Evolutionary conservation across 2,113 vertebrate genomes (phyloP).

Genomic region (Cheilinus undulatus): DNA sequence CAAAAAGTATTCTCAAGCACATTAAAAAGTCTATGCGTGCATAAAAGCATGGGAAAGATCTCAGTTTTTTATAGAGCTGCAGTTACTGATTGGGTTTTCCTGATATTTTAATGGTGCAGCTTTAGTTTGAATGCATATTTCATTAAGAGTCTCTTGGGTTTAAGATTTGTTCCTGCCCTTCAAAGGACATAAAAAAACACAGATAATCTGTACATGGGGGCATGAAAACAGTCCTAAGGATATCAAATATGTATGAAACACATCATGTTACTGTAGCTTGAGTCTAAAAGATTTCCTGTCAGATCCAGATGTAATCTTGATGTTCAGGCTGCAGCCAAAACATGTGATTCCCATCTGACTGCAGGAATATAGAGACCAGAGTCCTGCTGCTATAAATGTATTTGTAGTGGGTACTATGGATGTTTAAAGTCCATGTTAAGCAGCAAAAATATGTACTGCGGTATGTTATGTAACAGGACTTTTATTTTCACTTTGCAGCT

Average conservation of each 20-base stretch:
- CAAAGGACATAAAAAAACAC: too few relatives aligned
- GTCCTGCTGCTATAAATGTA: not conserved
- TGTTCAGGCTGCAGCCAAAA: not conserved
- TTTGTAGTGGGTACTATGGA: not conserved
- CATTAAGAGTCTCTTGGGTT: not conserved
- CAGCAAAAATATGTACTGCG: too few relatives aligned
- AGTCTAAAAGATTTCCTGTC: not conserved
- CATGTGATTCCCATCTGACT: constrained; percentile 2
- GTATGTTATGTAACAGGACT: too few relatives aligned
- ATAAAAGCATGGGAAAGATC: constrained; percentile 8
- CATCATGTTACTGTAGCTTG: not conserved
- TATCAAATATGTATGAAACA: not conserved
- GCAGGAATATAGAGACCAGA: not conserved
- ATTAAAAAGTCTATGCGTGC: not conserved
- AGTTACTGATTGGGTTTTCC: not conserved
- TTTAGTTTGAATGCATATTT: not conserved
- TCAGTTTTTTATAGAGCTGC: not conserved
- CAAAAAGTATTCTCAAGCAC: not conserved
- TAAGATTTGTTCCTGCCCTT: not conserved
- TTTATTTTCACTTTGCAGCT: too few relatives aligned
- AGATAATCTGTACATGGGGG: too few relatives aligned
- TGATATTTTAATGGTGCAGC: not conserved
- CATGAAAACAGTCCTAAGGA: not conserved
- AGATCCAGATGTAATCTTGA: not conserved
- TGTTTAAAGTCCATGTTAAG: too few relatives aligned